A percentile compares a stretch with the other conserved stretches of the same genome.
Conservation (phyloP, 2,888 invertebrate species). For the Neoitamus cyanurus region DNA sequence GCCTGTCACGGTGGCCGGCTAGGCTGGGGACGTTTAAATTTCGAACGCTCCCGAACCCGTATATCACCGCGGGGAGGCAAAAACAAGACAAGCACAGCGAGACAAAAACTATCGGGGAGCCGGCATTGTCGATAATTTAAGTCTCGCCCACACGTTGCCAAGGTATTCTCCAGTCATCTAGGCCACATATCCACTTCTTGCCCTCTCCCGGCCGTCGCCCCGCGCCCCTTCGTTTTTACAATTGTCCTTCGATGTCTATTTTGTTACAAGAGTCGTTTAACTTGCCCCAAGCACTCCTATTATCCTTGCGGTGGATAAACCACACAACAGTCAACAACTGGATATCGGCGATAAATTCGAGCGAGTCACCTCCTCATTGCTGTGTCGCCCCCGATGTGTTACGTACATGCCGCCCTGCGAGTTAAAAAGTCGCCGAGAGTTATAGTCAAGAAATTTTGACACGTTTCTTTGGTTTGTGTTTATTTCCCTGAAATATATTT, state of each 20-base stretch:
- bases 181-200: conserved; percentile 23
- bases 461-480: conserved; percentile 46
- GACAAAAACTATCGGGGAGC: conserved; percentile 37
- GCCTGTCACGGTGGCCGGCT: background rate
- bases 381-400: conserved; percentile 41
- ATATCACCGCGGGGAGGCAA: conserved; percentile 25
- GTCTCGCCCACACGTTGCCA: conserved; percentile 40
- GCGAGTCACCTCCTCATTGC: conserved; percentile 25
- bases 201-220: background rate
- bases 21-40: background rate
- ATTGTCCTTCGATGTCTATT: conserved; percentile 44
- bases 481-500: conserved; percentile 42
- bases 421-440: conserved; percentile 42
- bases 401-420: conserved; percentile 25
- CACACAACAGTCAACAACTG: conserved; percentile 19
- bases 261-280: conserved; percentile 31
- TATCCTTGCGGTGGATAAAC: conserved; percentile 34
- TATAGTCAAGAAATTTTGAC: conserved; percentile 47
- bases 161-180: conserved; percentile 37
- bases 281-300: conserved; percentile 18
- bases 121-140: conserved; percentile 43
- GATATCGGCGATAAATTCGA: conserved; percentile 43
- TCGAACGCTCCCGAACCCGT: background rate
- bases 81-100: conserved; percentile 32
- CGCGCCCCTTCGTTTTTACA: conserved; percentile 16